These are phyloP conservation scores for Armadillidium nasatum DNA, from an alignment of 1,140 invertebrate genomes.

Conservation along the genomic window DNA sequence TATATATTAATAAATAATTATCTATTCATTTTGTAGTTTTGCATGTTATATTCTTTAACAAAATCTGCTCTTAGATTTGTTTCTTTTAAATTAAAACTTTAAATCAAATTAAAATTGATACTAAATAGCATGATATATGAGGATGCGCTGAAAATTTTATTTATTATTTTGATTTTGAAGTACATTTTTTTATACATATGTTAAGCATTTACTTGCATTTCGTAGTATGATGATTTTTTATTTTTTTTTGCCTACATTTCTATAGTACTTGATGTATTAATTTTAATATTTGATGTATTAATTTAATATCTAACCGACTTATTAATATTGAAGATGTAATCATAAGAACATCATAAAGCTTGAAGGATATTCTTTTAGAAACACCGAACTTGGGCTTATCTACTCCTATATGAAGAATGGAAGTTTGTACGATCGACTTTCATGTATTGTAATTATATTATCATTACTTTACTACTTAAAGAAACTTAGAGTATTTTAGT, in stretches of 20 bases:
- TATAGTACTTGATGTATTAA: slow-evolving; percentile 26
- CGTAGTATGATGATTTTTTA: not conserved
- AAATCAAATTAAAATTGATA: too few relatives aligned
- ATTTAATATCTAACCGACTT: too few relatives aligned
- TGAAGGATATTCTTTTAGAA: slow-evolving; percentile 61
- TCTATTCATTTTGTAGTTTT: too few relatives aligned
- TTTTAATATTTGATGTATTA: slow-evolving; percentile 46
- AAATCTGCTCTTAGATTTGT: too few relatives aligned
- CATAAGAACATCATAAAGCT: slow-evolving; percentile 64
- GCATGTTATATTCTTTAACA: too few relatives aligned
- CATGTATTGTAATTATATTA: slow-evolving; percentile 47
- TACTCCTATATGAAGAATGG: slow-evolving; percentile 66
- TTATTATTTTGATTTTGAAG: too few relatives aligned
- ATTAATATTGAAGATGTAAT: slow-evolving; percentile 54
- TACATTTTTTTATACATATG: not conserved
- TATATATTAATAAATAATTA: too few relatives aligned
- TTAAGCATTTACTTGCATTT: slow-evolving; percentile 40
- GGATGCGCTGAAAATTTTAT: too few relatives aligned
- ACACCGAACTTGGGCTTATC: slow-evolving; percentile 59
- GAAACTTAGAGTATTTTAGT: too few relatives aligned
- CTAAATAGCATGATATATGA: too few relatives aligned
- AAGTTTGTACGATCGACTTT: slow-evolving; percentile 60
- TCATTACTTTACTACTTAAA: too few relatives aligned
- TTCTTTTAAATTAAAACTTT: too few relatives aligned
- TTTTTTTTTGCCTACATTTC: slow-evolving; percentile 22